phyloP scores from a whole-genome alignment of 35 echinoderm and acorn worm genomes.

The Hemicentrotus pulcherrimus region DNA sequence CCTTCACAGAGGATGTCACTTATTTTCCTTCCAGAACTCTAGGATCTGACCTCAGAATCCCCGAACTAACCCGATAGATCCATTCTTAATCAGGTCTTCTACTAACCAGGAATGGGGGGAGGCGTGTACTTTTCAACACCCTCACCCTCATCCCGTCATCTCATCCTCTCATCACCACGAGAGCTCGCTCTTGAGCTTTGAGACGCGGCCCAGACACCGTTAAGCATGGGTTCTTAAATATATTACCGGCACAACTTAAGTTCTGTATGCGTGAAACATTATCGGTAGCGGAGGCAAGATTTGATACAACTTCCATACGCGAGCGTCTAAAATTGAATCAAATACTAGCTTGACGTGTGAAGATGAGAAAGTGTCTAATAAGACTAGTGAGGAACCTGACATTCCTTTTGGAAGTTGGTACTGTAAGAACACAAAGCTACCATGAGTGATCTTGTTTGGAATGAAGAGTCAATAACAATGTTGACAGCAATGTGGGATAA shows the following conservation, averaged over 20 bases:
- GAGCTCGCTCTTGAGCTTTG: background rate
- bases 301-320: no score
- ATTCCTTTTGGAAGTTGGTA: no score
- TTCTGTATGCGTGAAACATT: background rate
- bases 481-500: no score
- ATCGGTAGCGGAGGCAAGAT: no score
- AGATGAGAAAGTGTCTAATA: no score
- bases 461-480: no score
- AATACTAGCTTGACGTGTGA: no score
- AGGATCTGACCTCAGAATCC: background rate
- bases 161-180: background rate
- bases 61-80: background rate
- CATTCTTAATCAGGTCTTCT: background rate
- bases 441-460: no score
- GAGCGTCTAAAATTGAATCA: no score
- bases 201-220: background rate
- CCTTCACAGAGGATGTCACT: background rate
- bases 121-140: background rate
- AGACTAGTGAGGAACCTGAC: no score
- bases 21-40: background rate
- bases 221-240: background rate
- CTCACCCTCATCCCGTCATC: background rate
- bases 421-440: no score
- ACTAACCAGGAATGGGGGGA: background rate
- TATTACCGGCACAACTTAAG: background rate